Conservation (phyloP, 2,888 invertebrate species). For the Phaonia tiefii region DNA sequence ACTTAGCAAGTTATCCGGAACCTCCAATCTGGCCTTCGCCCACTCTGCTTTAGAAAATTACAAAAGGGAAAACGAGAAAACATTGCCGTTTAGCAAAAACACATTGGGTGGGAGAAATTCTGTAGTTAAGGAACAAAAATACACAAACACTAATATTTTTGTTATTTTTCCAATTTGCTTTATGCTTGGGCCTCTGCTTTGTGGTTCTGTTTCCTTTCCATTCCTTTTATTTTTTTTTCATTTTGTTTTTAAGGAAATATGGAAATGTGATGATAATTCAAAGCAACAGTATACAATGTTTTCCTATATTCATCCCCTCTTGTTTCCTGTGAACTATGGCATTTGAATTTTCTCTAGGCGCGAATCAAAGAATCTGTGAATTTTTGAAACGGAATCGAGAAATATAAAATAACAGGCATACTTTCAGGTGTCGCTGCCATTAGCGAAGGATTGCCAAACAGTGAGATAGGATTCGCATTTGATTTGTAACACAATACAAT, state of each 20-base stretch:
- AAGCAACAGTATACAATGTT: conserved; percentile 44
- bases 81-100: conserved; percentile 6
- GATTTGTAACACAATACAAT: not conserved
- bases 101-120: not conserved
- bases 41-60: not conserved
- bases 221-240: not conserved
- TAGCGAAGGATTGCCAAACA: not conserved
- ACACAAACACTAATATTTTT: conserved; percentile 16
- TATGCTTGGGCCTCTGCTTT: not conserved
- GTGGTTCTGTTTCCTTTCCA: not conserved
- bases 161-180: not conserved
- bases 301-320: not conserved
- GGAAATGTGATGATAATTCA: conserved; percentile 44
- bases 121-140: not conserved
- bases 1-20: conserved; percentile 41
- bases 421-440: conserved; percentile 4
- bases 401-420: conserved; percentile 19
- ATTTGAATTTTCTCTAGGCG: conserved; percentile 11
- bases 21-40: not conserved
- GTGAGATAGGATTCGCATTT: not conserved
- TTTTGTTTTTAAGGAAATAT: not conserved
- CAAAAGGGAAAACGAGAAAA: not conserved
- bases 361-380: not conserved
- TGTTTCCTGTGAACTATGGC: not conserved
- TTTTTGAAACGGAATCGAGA: conserved; percentile 7